phyloP scores from a whole-genome alignment of 2,797 vertebrate genomes.

The Salarias fasciatus region DNA sequence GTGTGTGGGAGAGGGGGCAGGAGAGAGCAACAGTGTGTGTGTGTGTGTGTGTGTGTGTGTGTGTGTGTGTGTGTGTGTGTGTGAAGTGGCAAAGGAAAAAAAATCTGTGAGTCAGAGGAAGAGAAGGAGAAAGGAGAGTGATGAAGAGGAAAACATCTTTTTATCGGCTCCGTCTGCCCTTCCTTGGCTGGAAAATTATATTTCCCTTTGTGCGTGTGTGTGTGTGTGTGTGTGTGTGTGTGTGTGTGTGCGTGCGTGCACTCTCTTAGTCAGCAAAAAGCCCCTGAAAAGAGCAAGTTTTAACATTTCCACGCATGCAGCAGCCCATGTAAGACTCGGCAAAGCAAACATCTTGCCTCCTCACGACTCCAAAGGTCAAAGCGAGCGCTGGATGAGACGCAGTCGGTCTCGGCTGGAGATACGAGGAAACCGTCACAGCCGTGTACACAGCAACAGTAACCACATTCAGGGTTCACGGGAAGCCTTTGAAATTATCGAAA shows the following conservation, averaged over 20 bases:
- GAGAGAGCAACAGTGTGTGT: not conserved
- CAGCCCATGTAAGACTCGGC: not conserved
- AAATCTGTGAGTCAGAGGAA: too few species aligned
- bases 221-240: too few species aligned
- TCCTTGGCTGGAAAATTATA: slow-evolving; percentile 59
- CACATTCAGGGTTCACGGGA: not conserved
- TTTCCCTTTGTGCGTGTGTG: slow-evolving; percentile 33
- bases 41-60: slow-evolving; percentile 7
- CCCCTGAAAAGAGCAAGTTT: slow-evolving; percentile 33
- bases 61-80: slow-evolving; percentile 13
- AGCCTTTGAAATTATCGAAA: too few species aligned
- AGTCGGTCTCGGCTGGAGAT: slow-evolving; percentile 1
- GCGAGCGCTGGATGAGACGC: slow-evolving; percentile 5
- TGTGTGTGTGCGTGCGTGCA: slow-evolving; percentile 26
- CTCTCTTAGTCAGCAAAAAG: slow-evolving; percentile 54
- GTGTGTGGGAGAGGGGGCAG: not conserved
- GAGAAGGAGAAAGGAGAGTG: not conserved
- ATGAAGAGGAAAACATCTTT: slow-evolving; percentile 23
- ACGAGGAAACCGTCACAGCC: slow-evolving; percentile 9
- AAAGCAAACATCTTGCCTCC: slow-evolving; percentile 17
- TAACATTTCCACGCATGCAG: slow-evolving; percentile 41
- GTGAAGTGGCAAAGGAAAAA: not conserved
- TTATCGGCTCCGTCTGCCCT: slow-evolving; percentile 52
- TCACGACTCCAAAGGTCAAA: slow-evolving; percentile 29
- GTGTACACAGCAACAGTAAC: not conserved